phyloP scores from a whole-genome alignment of 2,888 invertebrate genomes.

The Mayetiola destructor region DNA sequence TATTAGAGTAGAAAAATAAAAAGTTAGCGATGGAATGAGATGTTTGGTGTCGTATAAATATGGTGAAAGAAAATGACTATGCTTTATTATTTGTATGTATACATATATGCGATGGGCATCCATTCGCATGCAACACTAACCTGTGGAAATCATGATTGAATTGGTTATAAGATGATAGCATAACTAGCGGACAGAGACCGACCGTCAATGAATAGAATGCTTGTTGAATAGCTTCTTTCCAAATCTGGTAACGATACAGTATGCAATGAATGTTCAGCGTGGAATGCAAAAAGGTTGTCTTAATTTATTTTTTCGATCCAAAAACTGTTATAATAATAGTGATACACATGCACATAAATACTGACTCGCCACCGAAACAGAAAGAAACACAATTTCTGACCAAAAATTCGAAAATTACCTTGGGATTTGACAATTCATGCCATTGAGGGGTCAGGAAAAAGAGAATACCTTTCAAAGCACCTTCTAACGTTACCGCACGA shows the following conservation, averaged over 20 bases:
- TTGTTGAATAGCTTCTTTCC: slow-evolving; percentile 46
- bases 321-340: background rate
- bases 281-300: too few relatives aligned
- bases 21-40: too few relatives aligned
- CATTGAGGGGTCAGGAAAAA: slow-evolving; percentile 72
- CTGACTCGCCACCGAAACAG: background rate
- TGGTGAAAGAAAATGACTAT: background rate
- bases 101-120: background rate
- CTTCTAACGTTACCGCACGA: slow-evolving; percentile 48
- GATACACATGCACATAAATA: background rate
- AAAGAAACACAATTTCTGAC: background rate
- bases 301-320: background rate
- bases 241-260: slow-evolving; percentile 31
- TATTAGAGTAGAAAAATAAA: too few relatives aligned
- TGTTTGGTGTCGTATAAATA: too few relatives aligned
- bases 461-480: slow-evolving; percentile 56
- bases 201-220: slow-evolving; percentile 44
- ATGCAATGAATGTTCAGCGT: too few relatives aligned
- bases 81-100: background rate
- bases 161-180: slow-evolving; percentile 43
- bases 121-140: slow-evolving; percentile 23
- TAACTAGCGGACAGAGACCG: slow-evolving; percentile 41
- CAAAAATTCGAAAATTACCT: slow-evolving; percentile 36
- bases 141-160: slow-evolving; percentile 40
- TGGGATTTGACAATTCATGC: slow-evolving; percentile 51